phyloP scores from a whole-genome alignment of 2,797 vertebrate genomes.

The Xiphophorus birchmanni region DNA sequence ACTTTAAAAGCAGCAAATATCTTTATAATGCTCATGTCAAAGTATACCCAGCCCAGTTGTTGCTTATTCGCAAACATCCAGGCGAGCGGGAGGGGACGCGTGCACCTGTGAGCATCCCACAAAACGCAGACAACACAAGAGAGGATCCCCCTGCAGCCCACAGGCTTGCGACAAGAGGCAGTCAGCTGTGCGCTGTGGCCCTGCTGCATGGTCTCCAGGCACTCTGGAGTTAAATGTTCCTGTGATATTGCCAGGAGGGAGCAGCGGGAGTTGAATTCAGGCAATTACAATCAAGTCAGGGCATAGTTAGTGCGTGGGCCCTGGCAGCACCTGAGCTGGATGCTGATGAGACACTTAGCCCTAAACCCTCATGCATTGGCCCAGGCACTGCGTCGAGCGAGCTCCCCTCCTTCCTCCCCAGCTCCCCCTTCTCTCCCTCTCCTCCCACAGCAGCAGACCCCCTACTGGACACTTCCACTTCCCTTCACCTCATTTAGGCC shows the following conservation, averaged over 20 bases:
- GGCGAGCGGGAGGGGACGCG: slow-evolving; percentile 8
- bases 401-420: neutral
- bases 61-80: slow-evolving; percentile 62
- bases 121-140: slow-evolving; percentile 58
- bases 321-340: slow-evolving; percentile 97
- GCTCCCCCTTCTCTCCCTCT: slow-evolving; percentile 31
- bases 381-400: slow-evolving; percentile 82
- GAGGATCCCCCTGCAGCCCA: slow-evolving; percentile 70
- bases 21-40: slow-evolving; percentile 43
- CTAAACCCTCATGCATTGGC: slow-evolving; percentile 93
- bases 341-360: slow-evolving; percentile 99
- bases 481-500: slow-evolving; percentile 73
- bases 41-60: slow-evolving; percentile 23
- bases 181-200: slow-evolving; percentile 77
- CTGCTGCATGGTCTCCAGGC: slow-evolving; percentile 72
- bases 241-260: slow-evolving; percentile 99
- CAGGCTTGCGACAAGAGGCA: slow-evolving; percentile 64
- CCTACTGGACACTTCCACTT: slow-evolving; percentile 81
- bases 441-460: slow-evolving; percentile 76
- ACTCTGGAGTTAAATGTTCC: slow-evolving; percentile 99
- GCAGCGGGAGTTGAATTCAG: slow-evolving; percentile 99
- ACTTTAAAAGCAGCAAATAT: slow-evolving; percentile 34
- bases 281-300: slow-evolving; percentile 99
- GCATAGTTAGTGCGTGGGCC: slow-evolving; percentile 98
- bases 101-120: slow-evolving; percentile 74